phyloP scores from a whole-genome alignment of 2,113 vertebrate genomes.

The Dipodomys spectabilis region DNA sequence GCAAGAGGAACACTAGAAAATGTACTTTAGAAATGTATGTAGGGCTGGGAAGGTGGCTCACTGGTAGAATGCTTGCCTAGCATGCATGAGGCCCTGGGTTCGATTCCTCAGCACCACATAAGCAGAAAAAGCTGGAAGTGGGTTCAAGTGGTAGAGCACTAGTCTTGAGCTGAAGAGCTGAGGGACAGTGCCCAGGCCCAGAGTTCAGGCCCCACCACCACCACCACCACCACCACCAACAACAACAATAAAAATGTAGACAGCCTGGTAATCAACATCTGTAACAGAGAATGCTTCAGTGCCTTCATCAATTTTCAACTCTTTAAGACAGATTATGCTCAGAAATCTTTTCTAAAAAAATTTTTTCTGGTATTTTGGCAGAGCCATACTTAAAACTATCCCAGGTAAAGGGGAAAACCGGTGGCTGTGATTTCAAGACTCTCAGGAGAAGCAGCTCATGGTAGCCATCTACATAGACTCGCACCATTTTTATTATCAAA shows the following conservation, averaged over 20 bases:
- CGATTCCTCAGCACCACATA: too few species aligned
- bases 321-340: constrained; percentile 36
- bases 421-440: constrained; percentile 19
- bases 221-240: too few species aligned
- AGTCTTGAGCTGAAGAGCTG: too few species aligned
- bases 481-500: constrained; percentile 79
- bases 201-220: too few species aligned
- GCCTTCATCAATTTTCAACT: constrained; percentile 35
- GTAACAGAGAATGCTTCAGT: constrained; percentile 4
- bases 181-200: too few species aligned
- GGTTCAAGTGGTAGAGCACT: too few species aligned
- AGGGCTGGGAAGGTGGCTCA: too few species aligned
- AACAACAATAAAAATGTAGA: background rate
- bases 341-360: constrained; percentile 35
- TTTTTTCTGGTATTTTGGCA: background rate
- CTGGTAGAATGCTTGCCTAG: too few species aligned
- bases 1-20: background rate
- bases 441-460: constrained; percentile 22
- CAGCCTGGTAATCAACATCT: constrained; percentile 14
- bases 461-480: background rate
- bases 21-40: background rate
- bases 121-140: too few species aligned
- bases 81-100: too few species aligned
- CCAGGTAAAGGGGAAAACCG: constrained; percentile 11
- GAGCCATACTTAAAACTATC: constrained; percentile 11